Evolutionary conservation across 2,888 invertebrate genomes (phyloP).

Genomic region (Oscheius sp.): DNA sequence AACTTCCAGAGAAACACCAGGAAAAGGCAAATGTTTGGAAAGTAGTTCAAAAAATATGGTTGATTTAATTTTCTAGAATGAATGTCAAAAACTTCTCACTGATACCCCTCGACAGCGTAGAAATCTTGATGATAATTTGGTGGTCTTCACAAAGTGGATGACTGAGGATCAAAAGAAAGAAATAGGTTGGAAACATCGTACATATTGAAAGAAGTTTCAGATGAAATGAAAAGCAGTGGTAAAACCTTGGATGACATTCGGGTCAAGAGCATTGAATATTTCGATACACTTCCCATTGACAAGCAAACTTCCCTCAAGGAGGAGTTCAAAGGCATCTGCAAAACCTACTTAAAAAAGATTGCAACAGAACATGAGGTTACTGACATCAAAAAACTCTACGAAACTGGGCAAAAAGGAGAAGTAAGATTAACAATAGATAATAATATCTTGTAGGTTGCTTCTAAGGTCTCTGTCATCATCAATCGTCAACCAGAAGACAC

Average conservation of each 20-base stretch:
- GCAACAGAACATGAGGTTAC: constrained; percentile 34
- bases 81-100: constrained; percentile 35
- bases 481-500: constrained; percentile 38
- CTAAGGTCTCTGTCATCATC: constrained; percentile 34
- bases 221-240: constrained; percentile 38
- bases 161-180: constrained; percentile 50
- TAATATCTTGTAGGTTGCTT: constrained; percentile 12
- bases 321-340: constrained; percentile 53
- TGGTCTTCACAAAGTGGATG: constrained; percentile 44
- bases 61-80: constrained; percentile 21
- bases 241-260: constrained; percentile 48
- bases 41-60: not conserved
- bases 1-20: constrained; percentile 41
- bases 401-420: constrained; percentile 31
- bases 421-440: not conserved
- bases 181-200: constrained; percentile 16
- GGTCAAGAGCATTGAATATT: constrained; percentile 53
- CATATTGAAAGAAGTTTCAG: constrained; percentile 5
- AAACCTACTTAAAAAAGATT: constrained; percentile 37
- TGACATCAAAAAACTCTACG: constrained; percentile 33
- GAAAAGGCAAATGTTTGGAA: constrained; percentile 43
- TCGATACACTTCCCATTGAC: constrained; percentile 43
- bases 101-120: constrained; percentile 24
- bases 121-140: constrained; percentile 37
- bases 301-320: constrained; percentile 35